phyloP scores from a whole-genome alignment of 2,888 invertebrate species.

The Pharmacophagus antenor region DNA sequence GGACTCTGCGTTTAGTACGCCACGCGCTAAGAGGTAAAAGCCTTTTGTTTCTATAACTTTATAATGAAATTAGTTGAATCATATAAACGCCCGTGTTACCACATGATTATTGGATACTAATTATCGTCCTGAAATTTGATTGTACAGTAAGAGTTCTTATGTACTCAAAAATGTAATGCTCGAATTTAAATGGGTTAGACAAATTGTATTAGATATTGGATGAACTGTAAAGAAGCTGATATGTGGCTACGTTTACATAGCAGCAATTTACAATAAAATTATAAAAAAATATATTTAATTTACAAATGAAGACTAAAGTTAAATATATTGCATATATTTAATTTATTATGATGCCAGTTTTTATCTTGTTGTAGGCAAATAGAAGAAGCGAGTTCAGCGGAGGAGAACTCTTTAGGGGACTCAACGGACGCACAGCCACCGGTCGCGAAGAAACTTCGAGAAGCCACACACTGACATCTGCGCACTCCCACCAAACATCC shows the following conservation, averaged over 20 bases:
- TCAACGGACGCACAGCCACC: slow-evolving; percentile 56
- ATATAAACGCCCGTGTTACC: no score
- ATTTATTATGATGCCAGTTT: not conserved
- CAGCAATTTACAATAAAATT: no score
- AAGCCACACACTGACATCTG: slow-evolving; percentile 74
- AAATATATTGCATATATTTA: no score
- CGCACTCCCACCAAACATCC: slow-evolving; percentile 61
- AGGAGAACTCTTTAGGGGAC: slow-evolving; percentile 79
- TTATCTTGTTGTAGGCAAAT: slow-evolving; percentile 55
- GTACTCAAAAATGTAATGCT: no score
- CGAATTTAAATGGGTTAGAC: no score
- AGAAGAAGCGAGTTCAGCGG: slow-evolving; percentile 77
- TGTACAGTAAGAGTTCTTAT: no score
- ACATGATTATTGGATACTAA: no score
- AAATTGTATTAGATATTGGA: no score
- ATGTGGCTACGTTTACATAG: no score
- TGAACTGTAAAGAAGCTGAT: no score
- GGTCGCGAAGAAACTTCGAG: slow-evolving; percentile 72
- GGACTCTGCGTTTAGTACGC: slow-evolving; percentile 75
- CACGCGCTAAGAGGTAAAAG: slow-evolving; percentile 72
- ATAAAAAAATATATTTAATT: not conserved
- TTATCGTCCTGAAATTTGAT: no score
- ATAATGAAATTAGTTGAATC: no score
- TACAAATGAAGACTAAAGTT: not conserved
- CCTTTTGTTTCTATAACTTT: not conserved